Conservation (phyloP, 2,888 invertebrate species). For the Chymomyza procnemis region DNA sequence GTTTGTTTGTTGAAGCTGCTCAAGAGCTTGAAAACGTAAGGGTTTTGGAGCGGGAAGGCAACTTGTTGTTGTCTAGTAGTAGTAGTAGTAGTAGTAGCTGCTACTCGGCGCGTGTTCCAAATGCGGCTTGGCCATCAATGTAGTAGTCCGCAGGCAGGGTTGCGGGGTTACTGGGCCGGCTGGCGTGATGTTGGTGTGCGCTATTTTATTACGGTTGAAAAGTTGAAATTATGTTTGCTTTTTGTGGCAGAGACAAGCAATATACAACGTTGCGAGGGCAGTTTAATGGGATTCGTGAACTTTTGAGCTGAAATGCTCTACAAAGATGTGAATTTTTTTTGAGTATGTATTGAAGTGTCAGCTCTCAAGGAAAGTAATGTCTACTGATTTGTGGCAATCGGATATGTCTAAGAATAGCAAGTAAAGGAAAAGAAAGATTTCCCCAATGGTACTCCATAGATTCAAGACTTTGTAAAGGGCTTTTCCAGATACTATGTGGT, state of each 20-base stretch:
- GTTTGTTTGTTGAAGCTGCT: neutral
- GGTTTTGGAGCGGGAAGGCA: neutral
- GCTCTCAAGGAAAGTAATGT: no score
- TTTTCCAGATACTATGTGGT: no score
- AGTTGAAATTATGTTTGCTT: slow-evolving; percentile 59
- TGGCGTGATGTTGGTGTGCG: slow-evolving; percentile 27
- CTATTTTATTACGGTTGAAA: slow-evolving; percentile 51
- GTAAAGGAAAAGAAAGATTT: no score
- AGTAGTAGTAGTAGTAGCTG: no score
- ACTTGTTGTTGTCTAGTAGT: slow-evolving; percentile 15
- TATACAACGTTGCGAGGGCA: neutral
- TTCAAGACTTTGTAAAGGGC: no score
- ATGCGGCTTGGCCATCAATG: slow-evolving; percentile 8
- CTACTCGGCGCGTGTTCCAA: neutral
- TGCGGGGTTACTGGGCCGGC: slow-evolving; percentile 6
- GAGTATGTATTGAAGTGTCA: no score
- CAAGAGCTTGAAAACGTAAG: neutral
- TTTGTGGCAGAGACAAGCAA: slow-evolving; percentile 18
- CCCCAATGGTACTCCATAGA: no score
- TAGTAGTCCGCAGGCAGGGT: neutral
- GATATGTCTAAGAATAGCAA: no score
- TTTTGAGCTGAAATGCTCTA: no score
- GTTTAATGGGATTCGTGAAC: no score
- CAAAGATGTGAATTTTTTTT: neutral
- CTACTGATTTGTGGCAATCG: no score